These are phyloP conservation scores for Leptothorax acervorum DNA, from an alignment of 2,888 invertebrate species.

Conservation along the genomic window DNA sequence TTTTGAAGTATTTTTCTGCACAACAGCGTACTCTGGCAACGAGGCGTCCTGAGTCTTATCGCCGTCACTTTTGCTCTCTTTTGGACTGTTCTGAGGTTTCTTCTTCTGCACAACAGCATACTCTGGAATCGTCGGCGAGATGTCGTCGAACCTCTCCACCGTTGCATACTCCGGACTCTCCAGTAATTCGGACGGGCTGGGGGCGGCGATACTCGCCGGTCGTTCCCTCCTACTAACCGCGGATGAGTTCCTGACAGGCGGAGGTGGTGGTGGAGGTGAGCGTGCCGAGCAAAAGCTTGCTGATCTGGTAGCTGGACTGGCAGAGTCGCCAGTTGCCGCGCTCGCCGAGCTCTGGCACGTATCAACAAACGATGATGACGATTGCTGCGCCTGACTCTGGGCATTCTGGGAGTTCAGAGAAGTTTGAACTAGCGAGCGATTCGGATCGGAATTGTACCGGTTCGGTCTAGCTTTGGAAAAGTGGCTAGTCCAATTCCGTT, in stretches of 20 bases:
- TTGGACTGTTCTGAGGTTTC: conserved; percentile 69
- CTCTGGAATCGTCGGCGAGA: conserved; percentile 81
- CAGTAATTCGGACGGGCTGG: conserved; percentile 75
- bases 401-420: conserved; percentile 81
- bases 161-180: conserved; percentile 82
- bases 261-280: conserved; percentile 86
- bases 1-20: conserved; percentile 79
- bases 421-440: conserved; percentile 87
- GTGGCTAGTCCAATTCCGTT: conserved; percentile 96
- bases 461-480: conserved; percentile 92
- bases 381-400: conserved; percentile 68
- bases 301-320: conserved; percentile 85
- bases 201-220: conserved; percentile 80
- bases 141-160: conserved; percentile 78
- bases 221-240: conserved; percentile 77
- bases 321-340: conserved; percentile 62
- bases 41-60: conserved; percentile 64
- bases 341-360: conserved; percentile 53
- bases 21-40: conserved; percentile 82
- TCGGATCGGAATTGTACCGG: conserved; percentile 89
- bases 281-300: conserved; percentile 87
- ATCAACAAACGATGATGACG: conserved; percentile 56
- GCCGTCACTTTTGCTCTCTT: conserved; percentile 30
- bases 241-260: conserved; percentile 80
- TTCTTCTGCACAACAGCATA: conserved; percentile 81